Conservation (phyloP, 2,888 invertebrate species). For the Physocephala rufipes region DNA sequence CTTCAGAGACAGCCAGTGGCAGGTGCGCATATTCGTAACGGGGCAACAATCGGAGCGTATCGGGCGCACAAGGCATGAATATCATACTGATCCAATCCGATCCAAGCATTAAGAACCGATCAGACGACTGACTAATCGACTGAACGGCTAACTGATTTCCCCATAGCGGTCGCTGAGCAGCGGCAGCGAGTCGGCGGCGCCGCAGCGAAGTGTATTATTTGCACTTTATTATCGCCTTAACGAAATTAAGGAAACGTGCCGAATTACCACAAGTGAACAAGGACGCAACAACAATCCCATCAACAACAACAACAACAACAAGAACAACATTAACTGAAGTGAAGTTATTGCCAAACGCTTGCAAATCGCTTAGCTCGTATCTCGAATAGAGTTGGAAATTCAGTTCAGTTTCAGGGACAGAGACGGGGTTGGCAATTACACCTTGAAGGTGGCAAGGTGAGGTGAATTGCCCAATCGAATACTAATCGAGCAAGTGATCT, state of each 20-base stretch:
- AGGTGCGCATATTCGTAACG: conserved; percentile 56
- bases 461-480: neutral
- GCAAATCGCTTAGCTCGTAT: no score
- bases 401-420: neutral
- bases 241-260: conserved; percentile 61
- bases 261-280: conserved; percentile 39
- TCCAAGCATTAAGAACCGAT: no score
- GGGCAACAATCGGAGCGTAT: conserved; percentile 22
- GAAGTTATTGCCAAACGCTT: no score
- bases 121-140: conserved; percentile 17
- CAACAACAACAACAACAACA: neutral
- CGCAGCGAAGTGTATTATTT: conserved; percentile 61
- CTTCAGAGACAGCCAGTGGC: conserved; percentile 56
- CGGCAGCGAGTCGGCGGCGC: conserved; percentile 28
- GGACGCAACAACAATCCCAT: conserved; percentile 32
- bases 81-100: conserved; percentile 23
- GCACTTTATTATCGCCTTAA: conserved; percentile 66
- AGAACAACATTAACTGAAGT: neutral
- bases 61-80: conserved; percentile 21
- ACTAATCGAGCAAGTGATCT: no score
- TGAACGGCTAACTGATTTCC: conserved; percentile 5
- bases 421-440: neutral
- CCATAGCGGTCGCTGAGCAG: conserved; percentile 16
- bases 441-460: conserved; percentile 26
- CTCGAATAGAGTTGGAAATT: no score